Evolutionary conservation across 2,797 vertebrate genomes (phyloP), one percentile per base, ranked within the genome.

Genomic region (Leuciscus waleckii): DNA sequence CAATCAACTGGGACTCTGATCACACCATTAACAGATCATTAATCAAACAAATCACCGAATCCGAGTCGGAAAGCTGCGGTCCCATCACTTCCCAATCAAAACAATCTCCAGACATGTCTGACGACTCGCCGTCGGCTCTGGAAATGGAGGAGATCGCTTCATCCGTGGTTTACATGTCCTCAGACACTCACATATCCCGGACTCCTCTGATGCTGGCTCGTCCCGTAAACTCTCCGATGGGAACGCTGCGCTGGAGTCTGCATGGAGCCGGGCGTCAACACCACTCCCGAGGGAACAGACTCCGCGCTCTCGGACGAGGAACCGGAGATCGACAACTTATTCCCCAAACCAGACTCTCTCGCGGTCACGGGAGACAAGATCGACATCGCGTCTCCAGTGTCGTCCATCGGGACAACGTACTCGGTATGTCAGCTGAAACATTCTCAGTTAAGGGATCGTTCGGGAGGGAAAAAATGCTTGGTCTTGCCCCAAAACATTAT

Each of bases 301-400:
- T 95, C 96, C 7, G 96, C 96, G 78, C 95, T 99, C 16, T 98
- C 97, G 0, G 97, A 98, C 74, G 95, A 96, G 87, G 98, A 99
- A 89, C 96, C 96, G 0, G 98, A 98, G 88, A 97, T 98, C 96
- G 98, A 98, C 78, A 98, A 96, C 10, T 90, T 97, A 83, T 97
- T 96, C 84, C 93, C 96, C 0, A 95, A 95, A 84, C 92, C 96
- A 81, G 96, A 94, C 14, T 94, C 96, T 4, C 90, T 96, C 87
- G 93, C 94, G 0, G 93, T 93, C 1, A 93, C 91, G 21, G 91
- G 93, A 4, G 93, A 92, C 83, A 94, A 93, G 88, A 91, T 65
- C 0, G 96, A 96, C n/a, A 91, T 92, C 49, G 87, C 92, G 0
- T 96, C 96, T 1, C 95, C 95, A 0, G 93, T 96, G 68, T 96